Conservation (phyloP, 2,113 vertebrate species). For the Elanoides forficatus region DNA sequence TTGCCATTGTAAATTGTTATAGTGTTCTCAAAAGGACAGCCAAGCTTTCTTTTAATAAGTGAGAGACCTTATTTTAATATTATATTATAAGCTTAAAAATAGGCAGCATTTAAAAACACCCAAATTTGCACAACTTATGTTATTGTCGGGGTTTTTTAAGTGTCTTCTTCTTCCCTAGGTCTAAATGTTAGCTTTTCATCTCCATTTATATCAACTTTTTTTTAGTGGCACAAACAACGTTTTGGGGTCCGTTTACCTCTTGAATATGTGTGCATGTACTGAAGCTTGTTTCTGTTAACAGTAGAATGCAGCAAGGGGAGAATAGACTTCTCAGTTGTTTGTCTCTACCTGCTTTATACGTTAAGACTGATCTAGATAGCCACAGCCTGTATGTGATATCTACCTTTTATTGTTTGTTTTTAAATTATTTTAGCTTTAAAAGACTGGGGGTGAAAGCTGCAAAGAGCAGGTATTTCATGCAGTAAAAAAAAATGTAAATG, state of each 20-base stretch:
- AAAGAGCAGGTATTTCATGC: slow-evolving; percentile 74
- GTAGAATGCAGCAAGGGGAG: slow-evolving; percentile 42
- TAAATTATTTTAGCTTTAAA: slow-evolving; percentile 87
- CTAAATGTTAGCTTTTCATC: slow-evolving; percentile 49
- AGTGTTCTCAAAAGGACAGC: slow-evolving; percentile 84
- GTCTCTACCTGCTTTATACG: slow-evolving; percentile 13
- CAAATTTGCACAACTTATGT: slow-evolving; percentile 80
- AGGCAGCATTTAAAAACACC: slow-evolving; percentile 75
- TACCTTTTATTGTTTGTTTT: slow-evolving; percentile 68
- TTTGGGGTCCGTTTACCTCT: slow-evolving; percentile 54
- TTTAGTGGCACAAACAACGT: slow-evolving; percentile 1
- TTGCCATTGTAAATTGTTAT: slow-evolving; percentile 86
- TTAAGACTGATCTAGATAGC: slow-evolving; percentile 51
- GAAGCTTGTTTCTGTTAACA: slow-evolving; percentile 4
- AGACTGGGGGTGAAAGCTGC: slow-evolving; percentile 75
- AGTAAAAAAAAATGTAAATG: slow-evolving; percentile 71
- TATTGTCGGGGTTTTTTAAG: slow-evolving; percentile 64
- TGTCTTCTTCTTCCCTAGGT: slow-evolving; percentile 53
- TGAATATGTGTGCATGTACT: neutral
- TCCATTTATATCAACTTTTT: neutral
- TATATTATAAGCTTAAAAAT: slow-evolving; percentile 79
- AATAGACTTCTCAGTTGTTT: slow-evolving; percentile 48
- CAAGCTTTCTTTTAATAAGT: slow-evolving; percentile 89
- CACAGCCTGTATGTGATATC: slow-evolving; percentile 44
- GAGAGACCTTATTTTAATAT: slow-evolving; percentile 92